Conservation (phyloP, 2,888 invertebrate genomes). For the Drosophila paramelanica region DNA sequence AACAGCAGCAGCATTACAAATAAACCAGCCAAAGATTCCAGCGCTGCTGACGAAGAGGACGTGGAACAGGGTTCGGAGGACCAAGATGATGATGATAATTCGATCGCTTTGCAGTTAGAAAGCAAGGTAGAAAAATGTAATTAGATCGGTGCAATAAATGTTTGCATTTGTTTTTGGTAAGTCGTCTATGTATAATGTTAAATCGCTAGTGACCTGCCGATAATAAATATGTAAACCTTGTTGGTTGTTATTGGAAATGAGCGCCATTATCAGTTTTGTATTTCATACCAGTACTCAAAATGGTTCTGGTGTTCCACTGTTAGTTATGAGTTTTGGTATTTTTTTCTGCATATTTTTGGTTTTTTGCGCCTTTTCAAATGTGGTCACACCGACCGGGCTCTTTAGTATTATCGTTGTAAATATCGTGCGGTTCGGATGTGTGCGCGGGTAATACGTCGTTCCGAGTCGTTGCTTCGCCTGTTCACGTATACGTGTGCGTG, state of each 20-base stretch:
- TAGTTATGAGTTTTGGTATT: conserved; percentile 7
- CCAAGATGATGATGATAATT: conserved; percentile 26
- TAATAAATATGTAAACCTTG: not conserved
- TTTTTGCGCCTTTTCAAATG: not conserved
- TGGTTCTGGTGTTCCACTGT: not conserved
- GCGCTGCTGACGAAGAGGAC: conserved; percentile 16
- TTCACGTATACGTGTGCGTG: conserved; percentile 13
- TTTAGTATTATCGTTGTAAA: conserved; percentile 20
- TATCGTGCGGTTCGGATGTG: conserved; percentile 33
- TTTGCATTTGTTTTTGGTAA: conserved; percentile 34
- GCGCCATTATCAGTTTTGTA: not conserved
- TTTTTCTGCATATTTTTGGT: not conserved
- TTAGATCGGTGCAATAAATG: conserved; percentile 5
- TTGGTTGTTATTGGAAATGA: not conserved
- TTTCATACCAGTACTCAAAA: not conserved
- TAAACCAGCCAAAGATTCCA: not conserved
- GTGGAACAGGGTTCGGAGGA: conserved; percentile 15
- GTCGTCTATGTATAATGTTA: conserved; percentile 4
- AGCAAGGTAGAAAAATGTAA: conserved; percentile 27
- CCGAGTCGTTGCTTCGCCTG: conserved; percentile 32
- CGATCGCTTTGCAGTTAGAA: not conserved
- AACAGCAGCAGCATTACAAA: not conserved
- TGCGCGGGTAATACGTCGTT: conserved; percentile 34
- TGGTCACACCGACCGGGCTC: conserved; percentile 8
- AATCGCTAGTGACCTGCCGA: conserved; percentile 21